Evolutionary conservation across 2,888 invertebrate genomes (phyloP).

Genomic region (Agrenia bidenticulata): DNA sequence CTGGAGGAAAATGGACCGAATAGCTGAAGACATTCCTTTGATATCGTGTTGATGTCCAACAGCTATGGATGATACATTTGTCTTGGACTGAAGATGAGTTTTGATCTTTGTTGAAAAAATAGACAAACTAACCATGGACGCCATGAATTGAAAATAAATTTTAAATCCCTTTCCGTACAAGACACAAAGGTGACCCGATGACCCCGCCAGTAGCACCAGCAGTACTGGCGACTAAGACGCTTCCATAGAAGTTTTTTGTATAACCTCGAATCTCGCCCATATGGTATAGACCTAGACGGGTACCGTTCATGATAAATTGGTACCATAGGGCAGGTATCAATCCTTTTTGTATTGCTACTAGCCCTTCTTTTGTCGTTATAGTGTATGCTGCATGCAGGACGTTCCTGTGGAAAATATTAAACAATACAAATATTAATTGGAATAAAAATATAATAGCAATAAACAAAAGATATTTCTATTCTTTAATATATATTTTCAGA

Average conservation of each 20-base stretch:
- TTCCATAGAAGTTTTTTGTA: slow-evolving; percentile 55
- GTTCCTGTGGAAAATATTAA: slow-evolving; percentile 67
- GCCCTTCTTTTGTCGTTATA: slow-evolving; percentile 77
- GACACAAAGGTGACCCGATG: slow-evolving; percentile 81
- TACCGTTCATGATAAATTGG: slow-evolving; percentile 83
- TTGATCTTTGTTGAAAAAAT: slow-evolving; percentile 68
- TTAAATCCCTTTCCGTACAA: slow-evolving; percentile 66
- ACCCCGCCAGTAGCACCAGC: slow-evolving; percentile 78
- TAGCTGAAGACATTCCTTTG: slow-evolving; percentile 66
- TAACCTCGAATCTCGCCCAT: slow-evolving; percentile 59
- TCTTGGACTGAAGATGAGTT: slow-evolving; percentile 74
- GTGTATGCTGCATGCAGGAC: slow-evolving; percentile 76
- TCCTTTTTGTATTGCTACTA: slow-evolving; percentile 64
- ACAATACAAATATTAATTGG: no score
- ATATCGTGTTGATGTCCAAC: slow-evolving; percentile 84
- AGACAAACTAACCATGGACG: neutral
- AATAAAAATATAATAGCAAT: slow-evolving; percentile 1
- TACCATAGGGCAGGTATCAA: slow-evolving; percentile 77
- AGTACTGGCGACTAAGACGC: slow-evolving; percentile 71
- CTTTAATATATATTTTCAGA: neutral
- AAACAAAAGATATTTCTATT: neutral
- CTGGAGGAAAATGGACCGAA: slow-evolving; percentile 58
- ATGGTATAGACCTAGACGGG: slow-evolving; percentile 66
- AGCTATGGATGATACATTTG: slow-evolving; percentile 68
- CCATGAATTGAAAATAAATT: neutral